Evolutionary conservation across 2,797 vertebrate species (phyloP), one percentile per base, ranked within the genome.

Genomic region (Cygnus olor): DNA sequence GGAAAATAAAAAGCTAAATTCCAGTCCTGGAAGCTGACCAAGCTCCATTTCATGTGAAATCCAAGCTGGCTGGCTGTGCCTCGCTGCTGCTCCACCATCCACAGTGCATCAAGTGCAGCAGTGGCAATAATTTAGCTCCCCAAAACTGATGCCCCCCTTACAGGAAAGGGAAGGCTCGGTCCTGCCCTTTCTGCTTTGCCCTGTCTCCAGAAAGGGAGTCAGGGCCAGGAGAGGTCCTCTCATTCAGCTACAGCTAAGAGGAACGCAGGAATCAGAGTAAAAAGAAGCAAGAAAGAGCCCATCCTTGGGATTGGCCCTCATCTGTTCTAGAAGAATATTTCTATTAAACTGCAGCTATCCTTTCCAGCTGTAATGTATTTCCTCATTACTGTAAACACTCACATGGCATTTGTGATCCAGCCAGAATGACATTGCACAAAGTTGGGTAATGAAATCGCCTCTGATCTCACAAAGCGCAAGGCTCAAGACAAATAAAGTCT

Each of bases 401-500:
- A 80, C 80, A 47, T 49, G 80, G 78, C 77, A 86, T 94, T 95
- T 91, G 90, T 81, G 86, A 92, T 78, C 20, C 25, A 34, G 1
- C 85, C 84, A 71, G 71, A 94, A 72, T 88, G 77, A 96, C 72
- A 40, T 0, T 64, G 90, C 64, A 88, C 82, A 93, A 94, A 95
- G 90, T 57, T 82, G 70, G 73, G 86, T 91, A 96, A 97, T 93
- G 94, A 94, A 96, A 94, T 83, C 74, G 56, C 95, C 65, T 95
- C 92, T 93, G 91, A 94, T 92, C 93, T 87, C 80, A 81, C 85
- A 88, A 88, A 96, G 73, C 40, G 0, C 73, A 54, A 77, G 83
- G 80, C 94, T 94, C 89, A 86, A 95, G 94, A 94, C 92, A 93
- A 97, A 96, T 92, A 91, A 89, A 93, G 80, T 94, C 96, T 97